phyloP scores from a whole-genome alignment of 2,888 invertebrate species.

The Hirtodrosophila histrioides region DNA sequence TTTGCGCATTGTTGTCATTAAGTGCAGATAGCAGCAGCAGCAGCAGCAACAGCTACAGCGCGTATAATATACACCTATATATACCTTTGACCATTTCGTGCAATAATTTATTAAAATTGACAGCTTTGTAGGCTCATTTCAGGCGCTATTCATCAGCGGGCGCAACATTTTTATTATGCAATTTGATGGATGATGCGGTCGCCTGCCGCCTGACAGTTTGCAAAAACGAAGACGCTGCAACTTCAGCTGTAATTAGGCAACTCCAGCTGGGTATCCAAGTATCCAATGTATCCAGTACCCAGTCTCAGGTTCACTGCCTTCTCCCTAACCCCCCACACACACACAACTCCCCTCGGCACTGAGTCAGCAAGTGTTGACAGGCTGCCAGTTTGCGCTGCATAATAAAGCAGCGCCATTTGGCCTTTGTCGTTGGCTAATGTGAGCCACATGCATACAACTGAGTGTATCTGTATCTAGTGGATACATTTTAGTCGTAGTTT shows the following conservation, averaged over 20 bases:
- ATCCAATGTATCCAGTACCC: neutral
- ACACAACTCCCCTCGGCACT: conserved; percentile 16
- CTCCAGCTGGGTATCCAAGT: conserved; percentile 10
- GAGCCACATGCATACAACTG: conserved; percentile 11
- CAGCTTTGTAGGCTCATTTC: conserved; percentile 83
- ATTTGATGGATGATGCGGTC: conserved; percentile 82
- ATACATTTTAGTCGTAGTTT: neutral
- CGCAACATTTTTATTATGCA: conserved; percentile 82
- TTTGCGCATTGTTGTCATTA: conserved; percentile 78
- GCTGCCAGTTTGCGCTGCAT: conserved; percentile 65
- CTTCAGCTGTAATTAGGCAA: conserved; percentile 73
- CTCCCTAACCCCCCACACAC: no score
- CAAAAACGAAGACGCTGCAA: conserved; percentile 33
- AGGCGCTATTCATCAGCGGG: conserved; percentile 82
- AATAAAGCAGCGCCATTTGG: conserved; percentile 65
- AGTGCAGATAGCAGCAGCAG: conserved; percentile 52
- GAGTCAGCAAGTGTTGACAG: conserved; percentile 73
- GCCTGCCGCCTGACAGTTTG: conserved; percentile 67
- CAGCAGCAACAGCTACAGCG: conserved; percentile 20
- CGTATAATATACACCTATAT: conserved; percentile 9
- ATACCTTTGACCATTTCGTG: conserved; percentile 54
- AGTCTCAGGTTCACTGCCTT: no score
- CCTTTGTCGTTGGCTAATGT: conserved; percentile 37
- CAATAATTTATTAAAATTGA: conserved; percentile 83
- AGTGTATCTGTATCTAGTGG: conserved; percentile 19